Evolutionary conservation across 2,797 vertebrate species (phyloP).

Genomic region (Echeneis naucrates): DNA sequence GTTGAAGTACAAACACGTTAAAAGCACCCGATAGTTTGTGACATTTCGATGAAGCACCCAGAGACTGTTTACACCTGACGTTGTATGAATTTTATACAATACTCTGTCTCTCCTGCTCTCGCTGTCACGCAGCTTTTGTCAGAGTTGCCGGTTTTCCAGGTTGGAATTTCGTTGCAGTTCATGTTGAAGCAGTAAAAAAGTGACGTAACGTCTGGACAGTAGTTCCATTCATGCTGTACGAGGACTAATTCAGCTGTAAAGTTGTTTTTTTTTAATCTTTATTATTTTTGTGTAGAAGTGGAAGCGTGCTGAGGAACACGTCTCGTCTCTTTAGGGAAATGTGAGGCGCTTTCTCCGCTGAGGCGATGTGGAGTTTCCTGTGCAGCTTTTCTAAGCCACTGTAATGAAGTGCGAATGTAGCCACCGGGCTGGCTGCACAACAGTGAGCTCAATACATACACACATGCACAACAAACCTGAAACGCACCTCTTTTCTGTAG

Average conservation of each 20-base stretch:
- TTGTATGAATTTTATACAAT: background rate
- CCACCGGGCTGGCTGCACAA: background rate
- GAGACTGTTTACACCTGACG: no score
- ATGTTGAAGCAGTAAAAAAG: background rate
- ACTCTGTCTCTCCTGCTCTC: background rate
- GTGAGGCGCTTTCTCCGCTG: background rate
- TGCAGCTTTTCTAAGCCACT: background rate
- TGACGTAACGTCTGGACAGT: background rate
- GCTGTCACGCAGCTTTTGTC: background rate
- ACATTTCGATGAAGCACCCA: background rate
- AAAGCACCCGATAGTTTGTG: background rate
- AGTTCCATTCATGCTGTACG: background rate
- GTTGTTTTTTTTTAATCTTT: background rate
- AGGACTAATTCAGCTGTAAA: background rate
- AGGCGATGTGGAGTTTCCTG: background rate
- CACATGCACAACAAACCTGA: constrained; percentile 2
- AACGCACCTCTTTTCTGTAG: no score
- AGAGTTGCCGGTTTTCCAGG: background rate
- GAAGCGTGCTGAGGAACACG: no score
- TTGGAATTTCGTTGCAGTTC: background rate
- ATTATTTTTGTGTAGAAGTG: no score
- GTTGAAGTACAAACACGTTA: background rate
- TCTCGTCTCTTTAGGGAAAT: background rate
- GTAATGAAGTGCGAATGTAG: background rate
- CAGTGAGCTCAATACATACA: background rate